These are phyloP conservation scores for Amphipyra tragopoginis DNA, from an alignment of 2,888 invertebrate genomes.

Conservation along the genomic window DNA sequence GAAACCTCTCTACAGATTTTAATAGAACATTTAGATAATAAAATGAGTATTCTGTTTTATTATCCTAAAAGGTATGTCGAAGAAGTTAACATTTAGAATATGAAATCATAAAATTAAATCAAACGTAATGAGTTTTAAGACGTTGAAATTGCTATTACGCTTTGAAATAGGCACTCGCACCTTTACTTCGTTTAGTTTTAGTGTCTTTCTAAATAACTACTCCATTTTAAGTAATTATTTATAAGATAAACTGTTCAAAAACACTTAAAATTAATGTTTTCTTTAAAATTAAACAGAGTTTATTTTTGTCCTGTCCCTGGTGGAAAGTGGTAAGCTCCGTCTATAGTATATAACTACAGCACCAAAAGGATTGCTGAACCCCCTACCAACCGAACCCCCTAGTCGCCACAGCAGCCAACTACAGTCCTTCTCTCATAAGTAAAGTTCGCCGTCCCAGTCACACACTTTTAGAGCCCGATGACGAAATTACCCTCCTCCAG, in stretches of 20 bases:
- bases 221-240: constrained; percentile 11
- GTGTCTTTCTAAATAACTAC: constrained; percentile 12
- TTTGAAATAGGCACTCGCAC: constrained; percentile 32
- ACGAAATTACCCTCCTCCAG: too few relatives aligned
- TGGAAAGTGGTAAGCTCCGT: too few relatives aligned
- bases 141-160: constrained; percentile 44
- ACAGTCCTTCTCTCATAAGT: too few relatives aligned
- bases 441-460: too few relatives aligned
- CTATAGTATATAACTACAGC: too few relatives aligned
- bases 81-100: constrained; percentile 59
- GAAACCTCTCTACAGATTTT: constrained; percentile 43
- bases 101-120: constrained; percentile 59
- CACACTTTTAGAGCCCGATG: too few relatives aligned
- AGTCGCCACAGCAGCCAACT: too few relatives aligned
- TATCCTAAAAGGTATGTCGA: constrained; percentile 51
- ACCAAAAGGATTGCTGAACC: too few relatives aligned
- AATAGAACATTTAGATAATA: constrained; percentile 46
- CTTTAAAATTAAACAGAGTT: constrained; percentile 4
- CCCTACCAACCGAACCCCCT: too few relatives aligned
- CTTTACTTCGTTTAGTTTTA: constrained; percentile 26
- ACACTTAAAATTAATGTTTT: background rate
- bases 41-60: constrained; percentile 57
- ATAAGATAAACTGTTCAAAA: background rate
- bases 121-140: constrained; percentile 54
- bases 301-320: too few relatives aligned